These are phyloP conservation scores for Rhea americana DNA, from an alignment of 2,113 vertebrate species.

Conservation along the genomic window DNA sequence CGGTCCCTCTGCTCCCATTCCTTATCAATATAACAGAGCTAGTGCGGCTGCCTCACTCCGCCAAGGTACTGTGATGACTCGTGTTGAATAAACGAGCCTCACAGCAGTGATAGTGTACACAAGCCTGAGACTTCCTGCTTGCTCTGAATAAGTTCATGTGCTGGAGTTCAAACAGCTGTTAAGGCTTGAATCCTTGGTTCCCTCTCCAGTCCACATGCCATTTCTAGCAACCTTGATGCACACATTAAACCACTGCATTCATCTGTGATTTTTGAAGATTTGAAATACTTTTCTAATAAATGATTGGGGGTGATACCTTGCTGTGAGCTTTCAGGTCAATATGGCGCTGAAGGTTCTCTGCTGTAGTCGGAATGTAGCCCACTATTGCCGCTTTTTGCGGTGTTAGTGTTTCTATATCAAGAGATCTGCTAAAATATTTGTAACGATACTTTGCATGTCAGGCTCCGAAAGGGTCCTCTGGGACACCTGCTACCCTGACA, in stretches of 20 bases:
- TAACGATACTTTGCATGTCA: neutral
- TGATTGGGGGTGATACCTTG: neutral
- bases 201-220: neutral
- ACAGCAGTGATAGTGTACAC: accelerated
- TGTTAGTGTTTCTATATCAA: neutral
- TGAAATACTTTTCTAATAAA: neutral
- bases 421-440: neutral
- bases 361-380: neutral
- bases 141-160: neutral
- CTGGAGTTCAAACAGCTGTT: neutral
- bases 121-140: neutral
- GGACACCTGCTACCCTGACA: neutral
- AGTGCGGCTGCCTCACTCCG: neutral
- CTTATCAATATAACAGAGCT: neutral
- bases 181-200: neutral
- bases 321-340: neutral
- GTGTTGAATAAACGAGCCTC: neutral
- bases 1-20: neutral
- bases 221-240: neutral
- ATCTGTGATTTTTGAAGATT: neutral
- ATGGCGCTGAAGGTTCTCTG: neutral
- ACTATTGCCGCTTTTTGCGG: conserved; percentile 8
- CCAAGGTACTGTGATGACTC: neutral
- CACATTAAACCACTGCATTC: neutral
- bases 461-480: neutral